Evolutionary conservation across 1,140 invertebrate genomes (phyloP).

Genomic region (Calycopis cecrops): DNA sequence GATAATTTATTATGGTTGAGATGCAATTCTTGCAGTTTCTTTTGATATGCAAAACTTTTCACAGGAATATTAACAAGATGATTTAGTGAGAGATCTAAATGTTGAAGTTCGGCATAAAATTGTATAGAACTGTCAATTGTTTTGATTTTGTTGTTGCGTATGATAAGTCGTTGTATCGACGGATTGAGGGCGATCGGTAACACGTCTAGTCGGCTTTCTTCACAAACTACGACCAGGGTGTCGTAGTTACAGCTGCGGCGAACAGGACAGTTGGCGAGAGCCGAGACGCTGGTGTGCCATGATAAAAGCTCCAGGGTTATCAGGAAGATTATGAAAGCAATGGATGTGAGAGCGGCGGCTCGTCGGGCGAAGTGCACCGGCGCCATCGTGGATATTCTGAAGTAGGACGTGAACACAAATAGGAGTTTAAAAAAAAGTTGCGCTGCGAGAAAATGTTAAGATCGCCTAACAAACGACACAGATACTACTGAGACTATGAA

Average conservation of each 20-base stretch:
- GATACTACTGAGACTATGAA: too few species aligned
- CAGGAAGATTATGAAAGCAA: slow-evolving; percentile 49
- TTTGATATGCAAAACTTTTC: slow-evolving; percentile 86
- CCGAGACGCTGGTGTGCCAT: slow-evolving; percentile 51
- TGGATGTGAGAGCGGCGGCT: slow-evolving; percentile 37
- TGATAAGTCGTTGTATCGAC: slow-evolving; percentile 86
- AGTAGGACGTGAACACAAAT: too few species aligned
- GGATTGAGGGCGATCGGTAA: slow-evolving; percentile 94
- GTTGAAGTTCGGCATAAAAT: slow-evolving; percentile 89
- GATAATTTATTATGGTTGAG: slow-evolving; percentile 91
- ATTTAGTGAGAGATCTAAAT: slow-evolving; percentile 89
- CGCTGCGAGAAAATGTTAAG: too few species aligned
- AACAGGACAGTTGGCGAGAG: slow-evolving; percentile 81
- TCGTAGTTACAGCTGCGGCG: slow-evolving; percentile 92
- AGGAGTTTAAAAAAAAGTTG: too few species aligned
- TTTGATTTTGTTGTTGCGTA: slow-evolving; percentile 90
- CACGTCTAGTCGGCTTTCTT: slow-evolving; percentile 89
- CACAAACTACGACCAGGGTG: slow-evolving; percentile 89
- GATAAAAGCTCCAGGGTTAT: slow-evolving; percentile 48
- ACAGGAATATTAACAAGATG: slow-evolving; percentile 86
- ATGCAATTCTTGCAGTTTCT: slow-evolving; percentile 87
- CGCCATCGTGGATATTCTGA: too few species aligned
- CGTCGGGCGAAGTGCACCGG: slow-evolving; percentile 31
- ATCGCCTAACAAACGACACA: too few species aligned
- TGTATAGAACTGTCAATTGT: slow-evolving; percentile 90